Base-by-base conservation (phyloP, 2,888 invertebrate species). In the Mesoligia furuncula region DNA sequence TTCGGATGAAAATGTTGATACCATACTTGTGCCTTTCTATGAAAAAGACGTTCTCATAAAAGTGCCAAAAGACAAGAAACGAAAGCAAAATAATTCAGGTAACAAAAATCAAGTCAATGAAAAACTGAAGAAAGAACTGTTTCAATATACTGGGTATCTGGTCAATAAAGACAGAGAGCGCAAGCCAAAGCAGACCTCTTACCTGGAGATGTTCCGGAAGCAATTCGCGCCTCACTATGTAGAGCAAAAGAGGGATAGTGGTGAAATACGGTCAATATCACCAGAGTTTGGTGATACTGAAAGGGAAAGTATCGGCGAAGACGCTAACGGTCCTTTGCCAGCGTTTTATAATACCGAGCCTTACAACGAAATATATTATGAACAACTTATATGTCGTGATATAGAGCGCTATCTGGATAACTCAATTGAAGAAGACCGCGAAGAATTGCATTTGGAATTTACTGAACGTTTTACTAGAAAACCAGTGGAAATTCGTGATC, bases 261-360 rank as follows among this genome's bases (percentile, higher is more conserved):
- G 81, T 74, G 96, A 96, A 84, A 93, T 96, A 87, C 92, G 96
- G 39, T 96, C 96, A 15, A 75, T 95, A 82, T 94, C 94, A 9
- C 96, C 96, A 6, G 95, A 96, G 90, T 93, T 92, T 77, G 96
- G 96, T 13, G 96, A 96, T 73, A 96, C 96, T 9, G 96, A 96
- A 86, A 92, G 93, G 84, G 96, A 94, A 85, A 96, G 95, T 85
- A 92, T 96, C 9, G 91, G 89, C 20, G 95, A 93, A 27, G 95
- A 92, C 6, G 77, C 85, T 3, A 89, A 87, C 66, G 91, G 90
- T 81, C 88, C 89, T 27, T 83, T 73, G 2, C 85, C 88, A 68
- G 96, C 95, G 6, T 96, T 95, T 84, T 94, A 90, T 71, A 93
- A 96, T 67, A 95, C 96, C 4, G 96, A 96, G 85, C 89, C 94